A percentile compares a stretch with the other conserved stretches of the same genome.
Evolutionary conservation across 1,140 invertebrate species (phyloP).

Genomic region (Euschistus heros): DNA sequence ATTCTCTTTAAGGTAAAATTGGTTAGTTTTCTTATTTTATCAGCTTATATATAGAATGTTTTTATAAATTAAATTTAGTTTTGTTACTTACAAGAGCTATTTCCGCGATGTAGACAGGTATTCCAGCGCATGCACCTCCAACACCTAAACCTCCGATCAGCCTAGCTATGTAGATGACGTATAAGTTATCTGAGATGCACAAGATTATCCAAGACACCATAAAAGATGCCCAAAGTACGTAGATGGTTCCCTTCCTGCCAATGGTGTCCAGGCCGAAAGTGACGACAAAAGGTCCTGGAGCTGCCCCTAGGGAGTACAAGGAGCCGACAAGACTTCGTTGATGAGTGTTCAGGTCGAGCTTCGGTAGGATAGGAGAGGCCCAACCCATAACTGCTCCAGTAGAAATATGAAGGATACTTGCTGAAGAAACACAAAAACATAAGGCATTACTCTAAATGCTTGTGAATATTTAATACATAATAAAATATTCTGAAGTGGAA

Average conservation of each 20-base stretch:
- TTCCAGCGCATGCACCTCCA: background rate
- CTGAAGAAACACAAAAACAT: too few species aligned
- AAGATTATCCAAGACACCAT: background rate
- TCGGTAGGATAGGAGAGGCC: background rate
- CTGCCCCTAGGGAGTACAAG: background rate
- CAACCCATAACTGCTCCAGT: background rate
- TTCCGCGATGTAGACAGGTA: conserved; percentile 1
- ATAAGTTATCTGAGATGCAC: background rate
- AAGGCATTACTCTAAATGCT: too few species aligned
- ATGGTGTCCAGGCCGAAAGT: background rate
- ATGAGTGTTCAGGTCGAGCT: background rate
- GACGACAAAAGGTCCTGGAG: background rate
- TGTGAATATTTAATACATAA: too few species aligned
- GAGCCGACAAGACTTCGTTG: background rate
- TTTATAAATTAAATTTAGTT: too few species aligned
- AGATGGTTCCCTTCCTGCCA: background rate
- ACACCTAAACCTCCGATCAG: background rate
- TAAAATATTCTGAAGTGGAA: too few species aligned
- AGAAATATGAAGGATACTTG: background rate
- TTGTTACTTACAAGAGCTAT: conserved; percentile 7
- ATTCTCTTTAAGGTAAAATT: too few species aligned
- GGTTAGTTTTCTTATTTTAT: too few species aligned
- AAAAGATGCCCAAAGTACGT: background rate
- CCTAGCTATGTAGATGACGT: background rate
- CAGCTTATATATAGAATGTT: too few species aligned